phyloP scores from a whole-genome alignment of 2,797 vertebrate genomes.

The Pangasius krempfi region DNA sequence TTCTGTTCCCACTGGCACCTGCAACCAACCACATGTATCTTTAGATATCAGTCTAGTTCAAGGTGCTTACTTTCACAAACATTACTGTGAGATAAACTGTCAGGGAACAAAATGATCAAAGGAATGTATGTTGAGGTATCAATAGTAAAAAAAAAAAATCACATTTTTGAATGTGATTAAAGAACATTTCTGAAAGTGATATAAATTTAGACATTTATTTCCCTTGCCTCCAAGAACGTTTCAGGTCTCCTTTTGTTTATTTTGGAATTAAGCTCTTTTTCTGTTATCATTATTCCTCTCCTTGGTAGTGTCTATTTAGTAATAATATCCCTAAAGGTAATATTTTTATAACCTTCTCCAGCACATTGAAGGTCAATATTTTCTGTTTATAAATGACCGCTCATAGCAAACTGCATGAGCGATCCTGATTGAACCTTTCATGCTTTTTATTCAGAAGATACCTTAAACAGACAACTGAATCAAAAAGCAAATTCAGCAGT shows the following conservation, averaged over 20 bases:
- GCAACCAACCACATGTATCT: constrained; percentile 44
- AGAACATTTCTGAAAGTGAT: not conserved
- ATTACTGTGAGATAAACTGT: not conserved
- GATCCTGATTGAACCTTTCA: not conserved
- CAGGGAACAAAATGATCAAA: not conserved
- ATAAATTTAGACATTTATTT: not conserved
- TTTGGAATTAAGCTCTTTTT: not conserved
- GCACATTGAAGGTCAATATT: not conserved
- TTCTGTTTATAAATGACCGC: not conserved
- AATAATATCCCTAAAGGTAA: not conserved
- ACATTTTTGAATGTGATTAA: not conserved
- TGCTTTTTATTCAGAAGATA: not conserved
- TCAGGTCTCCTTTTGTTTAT: not conserved
- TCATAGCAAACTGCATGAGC: not conserved
- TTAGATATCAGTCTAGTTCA: constrained; percentile 1
- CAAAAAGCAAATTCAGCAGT: not conserved
- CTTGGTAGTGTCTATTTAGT: not conserved
- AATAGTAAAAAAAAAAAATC: not conserved
- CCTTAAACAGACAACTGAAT: not conserved
- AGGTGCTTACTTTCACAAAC: not conserved
- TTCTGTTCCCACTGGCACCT: constrained; percentile 87
- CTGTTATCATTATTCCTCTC: not conserved
- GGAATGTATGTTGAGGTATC: not conserved
- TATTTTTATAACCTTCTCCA: not conserved
- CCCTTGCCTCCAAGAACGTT: not conserved